Percentiles rank a stretch among this genome's conserved stretches.
phyloP scores from a whole-genome alignment of 2,113 vertebrate species.

The Pogonocichla stellata region DNA sequence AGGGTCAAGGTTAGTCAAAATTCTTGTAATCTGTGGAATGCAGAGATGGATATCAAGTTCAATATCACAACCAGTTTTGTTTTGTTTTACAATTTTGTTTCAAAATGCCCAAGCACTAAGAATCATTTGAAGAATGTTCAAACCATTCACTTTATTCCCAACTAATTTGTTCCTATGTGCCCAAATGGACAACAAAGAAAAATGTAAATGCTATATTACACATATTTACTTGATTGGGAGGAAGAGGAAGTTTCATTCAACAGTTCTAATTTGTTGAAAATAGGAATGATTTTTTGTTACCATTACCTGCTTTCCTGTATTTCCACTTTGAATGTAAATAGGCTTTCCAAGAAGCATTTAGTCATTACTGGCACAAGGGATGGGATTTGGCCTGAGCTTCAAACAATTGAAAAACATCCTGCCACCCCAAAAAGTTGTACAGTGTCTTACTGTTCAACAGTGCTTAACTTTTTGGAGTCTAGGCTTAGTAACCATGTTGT shows the following conservation, averaged over 20 bases:
- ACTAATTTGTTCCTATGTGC: background rate
- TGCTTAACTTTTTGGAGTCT: background rate
- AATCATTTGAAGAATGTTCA: background rate
- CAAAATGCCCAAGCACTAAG: background rate
- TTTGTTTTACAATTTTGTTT: background rate
- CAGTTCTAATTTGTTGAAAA: background rate
- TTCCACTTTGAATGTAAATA: background rate
- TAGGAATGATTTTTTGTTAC: background rate
- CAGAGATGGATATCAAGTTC: background rate
- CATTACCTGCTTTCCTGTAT: background rate
- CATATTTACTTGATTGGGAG: background rate
- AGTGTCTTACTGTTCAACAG: background rate
- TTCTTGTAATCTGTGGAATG: background rate
- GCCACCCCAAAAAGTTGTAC: background rate
- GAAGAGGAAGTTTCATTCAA: background rate
- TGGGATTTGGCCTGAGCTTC: background rate
- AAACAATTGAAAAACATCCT: background rate
- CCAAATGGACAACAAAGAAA: background rate
- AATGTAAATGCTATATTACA: rapidly evolving
- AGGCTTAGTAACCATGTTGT: background rate
- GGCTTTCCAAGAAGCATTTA: background rate
- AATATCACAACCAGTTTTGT: background rate
- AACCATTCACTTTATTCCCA: background rate
- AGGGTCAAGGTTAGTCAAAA: background rate
- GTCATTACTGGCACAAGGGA: background rate